phyloP scores from a whole-genome alignment of 2,797 vertebrate genomes.

The Microtus agrestis region DNA sequence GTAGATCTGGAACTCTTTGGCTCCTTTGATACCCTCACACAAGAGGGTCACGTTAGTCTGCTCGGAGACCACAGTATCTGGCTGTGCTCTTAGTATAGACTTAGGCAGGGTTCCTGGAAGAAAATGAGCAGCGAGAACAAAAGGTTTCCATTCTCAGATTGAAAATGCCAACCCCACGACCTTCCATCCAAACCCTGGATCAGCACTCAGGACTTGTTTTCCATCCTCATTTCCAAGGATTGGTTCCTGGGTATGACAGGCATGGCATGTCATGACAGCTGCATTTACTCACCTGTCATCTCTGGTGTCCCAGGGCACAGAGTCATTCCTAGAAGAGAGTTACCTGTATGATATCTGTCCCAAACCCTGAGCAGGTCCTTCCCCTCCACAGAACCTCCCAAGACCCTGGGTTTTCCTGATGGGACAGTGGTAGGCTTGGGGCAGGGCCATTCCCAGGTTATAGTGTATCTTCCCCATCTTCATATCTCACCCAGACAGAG shows the following conservation, averaged over 20 bases:
- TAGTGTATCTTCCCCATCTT: neutral
- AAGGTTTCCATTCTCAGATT: neutral
- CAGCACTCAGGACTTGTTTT: neutral
- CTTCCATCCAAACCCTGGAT: neutral
- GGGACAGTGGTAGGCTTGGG: neutral
- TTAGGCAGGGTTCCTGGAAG: neutral
- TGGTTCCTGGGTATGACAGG: neutral
- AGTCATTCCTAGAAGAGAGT: neutral
- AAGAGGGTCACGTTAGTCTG: neutral
- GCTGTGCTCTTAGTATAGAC: neutral
- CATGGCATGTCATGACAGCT: neutral
- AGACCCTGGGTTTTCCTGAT: neutral
- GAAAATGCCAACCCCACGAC: neutral
- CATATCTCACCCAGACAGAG: neutral
- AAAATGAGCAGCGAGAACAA: neutral
- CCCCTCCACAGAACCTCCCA: neutral
- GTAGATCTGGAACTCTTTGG: neutral
- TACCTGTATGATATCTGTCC: neutral
- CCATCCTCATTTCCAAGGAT: neutral
- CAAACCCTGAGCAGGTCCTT: neutral
- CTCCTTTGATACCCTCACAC: neutral
- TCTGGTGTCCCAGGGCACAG: neutral
- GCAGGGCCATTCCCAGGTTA: no score
- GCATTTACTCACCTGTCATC: neutral
- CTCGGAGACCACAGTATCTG: neutral